phyloP scores from a whole-genome alignment of 2,113 vertebrate genomes.

The Podarcis raffonei region DNA sequence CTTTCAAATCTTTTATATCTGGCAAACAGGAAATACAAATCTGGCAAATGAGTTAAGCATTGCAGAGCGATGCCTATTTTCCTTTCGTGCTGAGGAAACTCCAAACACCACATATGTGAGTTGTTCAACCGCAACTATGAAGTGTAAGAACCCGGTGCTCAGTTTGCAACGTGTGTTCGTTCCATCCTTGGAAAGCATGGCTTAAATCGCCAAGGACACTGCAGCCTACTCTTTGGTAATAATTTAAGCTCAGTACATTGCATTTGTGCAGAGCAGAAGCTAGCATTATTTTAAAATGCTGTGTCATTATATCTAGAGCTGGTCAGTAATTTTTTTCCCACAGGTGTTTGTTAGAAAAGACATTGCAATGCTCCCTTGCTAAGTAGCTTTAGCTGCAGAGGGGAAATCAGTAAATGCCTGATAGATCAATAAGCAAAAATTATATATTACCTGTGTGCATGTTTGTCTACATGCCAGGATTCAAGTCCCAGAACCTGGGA shows the following conservation, averaged over 20 bases:
- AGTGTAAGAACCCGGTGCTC: slow-evolving; percentile 44
- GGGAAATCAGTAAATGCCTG: neutral
- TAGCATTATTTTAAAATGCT: slow-evolving; percentile 35
- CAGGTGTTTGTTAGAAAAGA: neutral
- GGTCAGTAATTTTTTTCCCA: neutral
- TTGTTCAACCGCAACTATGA: slow-evolving; percentile 43
- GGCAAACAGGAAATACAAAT: slow-evolving; percentile 55
- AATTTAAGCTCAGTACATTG: slow-evolving; percentile 25
- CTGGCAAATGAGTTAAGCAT: slow-evolving; percentile 54
- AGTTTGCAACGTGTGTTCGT: slow-evolving; percentile 31
- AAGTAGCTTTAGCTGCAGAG: neutral
- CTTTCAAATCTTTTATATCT: slow-evolving; percentile 47
- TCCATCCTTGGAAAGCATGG: slow-evolving; percentile 44
- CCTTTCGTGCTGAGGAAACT: slow-evolving; percentile 43
- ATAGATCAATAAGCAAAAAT: neutral
- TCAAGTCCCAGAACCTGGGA: neutral
- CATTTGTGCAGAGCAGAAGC: slow-evolving; percentile 14
- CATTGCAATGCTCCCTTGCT: neutral
- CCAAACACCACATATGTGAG: neutral
- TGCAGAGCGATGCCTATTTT: slow-evolving; percentile 45
- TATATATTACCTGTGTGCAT: neutral
- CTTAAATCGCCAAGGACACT: slow-evolving; percentile 36
- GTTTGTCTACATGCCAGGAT: neutral
- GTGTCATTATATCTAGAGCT: slow-evolving; percentile 6
- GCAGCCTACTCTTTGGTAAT: neutral